phyloP scores from a whole-genome alignment of 2,113 vertebrate species.

The Poecile atricapillus region DNA sequence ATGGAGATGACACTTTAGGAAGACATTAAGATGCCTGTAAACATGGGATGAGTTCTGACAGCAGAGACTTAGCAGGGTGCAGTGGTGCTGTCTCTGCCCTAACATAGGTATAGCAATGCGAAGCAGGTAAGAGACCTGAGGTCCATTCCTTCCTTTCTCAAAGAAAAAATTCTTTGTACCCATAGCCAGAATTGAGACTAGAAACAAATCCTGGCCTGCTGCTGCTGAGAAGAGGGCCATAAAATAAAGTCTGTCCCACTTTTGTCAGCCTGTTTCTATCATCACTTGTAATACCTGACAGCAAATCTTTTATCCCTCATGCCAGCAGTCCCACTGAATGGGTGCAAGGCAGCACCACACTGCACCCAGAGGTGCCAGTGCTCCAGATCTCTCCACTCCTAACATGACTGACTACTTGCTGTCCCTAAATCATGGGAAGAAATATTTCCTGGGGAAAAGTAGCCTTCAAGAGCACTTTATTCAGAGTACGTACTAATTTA shows the following conservation, averaged over 20 bases:
- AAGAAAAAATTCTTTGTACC: background rate
- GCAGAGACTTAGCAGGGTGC: background rate
- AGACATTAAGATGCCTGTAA: background rate
- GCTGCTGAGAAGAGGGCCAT: background rate
- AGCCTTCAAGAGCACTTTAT: background rate
- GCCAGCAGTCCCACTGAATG: rapidly evolving
- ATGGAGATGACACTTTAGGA: background rate
- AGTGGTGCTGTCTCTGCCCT: background rate
- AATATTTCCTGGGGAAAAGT: background rate
- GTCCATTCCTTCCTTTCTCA: background rate
- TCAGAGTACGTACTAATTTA: background rate
- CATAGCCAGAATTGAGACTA: background rate
- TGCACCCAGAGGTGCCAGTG: background rate
- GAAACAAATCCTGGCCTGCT: background rate
- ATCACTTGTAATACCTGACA: background rate
- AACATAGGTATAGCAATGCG: background rate
- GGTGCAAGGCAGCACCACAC: background rate
- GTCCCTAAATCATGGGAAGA: background rate
- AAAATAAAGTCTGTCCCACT: background rate
- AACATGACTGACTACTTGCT: background rate
- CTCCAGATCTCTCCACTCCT: background rate
- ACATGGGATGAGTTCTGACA: background rate
- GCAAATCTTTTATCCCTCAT: background rate
- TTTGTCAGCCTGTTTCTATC: background rate
- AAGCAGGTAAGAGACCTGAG: background rate